phyloP scores from a whole-genome alignment of 2,888 invertebrate genomes.

The Ophraella communa region DNA sequence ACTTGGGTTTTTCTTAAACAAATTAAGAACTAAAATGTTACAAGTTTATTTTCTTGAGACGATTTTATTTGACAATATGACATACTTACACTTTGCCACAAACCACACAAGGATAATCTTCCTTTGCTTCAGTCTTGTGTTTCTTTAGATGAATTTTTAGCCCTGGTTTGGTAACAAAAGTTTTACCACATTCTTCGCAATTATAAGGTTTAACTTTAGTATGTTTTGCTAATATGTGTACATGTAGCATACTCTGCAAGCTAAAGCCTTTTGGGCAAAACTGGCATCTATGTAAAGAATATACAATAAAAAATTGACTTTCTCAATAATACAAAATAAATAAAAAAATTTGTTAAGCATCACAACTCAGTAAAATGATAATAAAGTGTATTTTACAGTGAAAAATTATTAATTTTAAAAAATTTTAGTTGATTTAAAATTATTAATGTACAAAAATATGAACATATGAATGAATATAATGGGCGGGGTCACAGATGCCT shows the following conservation, averaged over 20 bases:
- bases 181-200: constrained; percentile 58
- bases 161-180: constrained; percentile 60
- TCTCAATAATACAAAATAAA: too few species aligned
- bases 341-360: neutral
- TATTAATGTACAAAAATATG: too few species aligned
- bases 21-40: neutral
- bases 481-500: too few species aligned
- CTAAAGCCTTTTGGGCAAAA: constrained; percentile 64
- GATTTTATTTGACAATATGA: neutral
- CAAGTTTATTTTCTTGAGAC: too few species aligned
- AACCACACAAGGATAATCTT: constrained; percentile 58
- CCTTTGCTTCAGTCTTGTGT: constrained; percentile 58
- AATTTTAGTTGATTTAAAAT: too few species aligned
- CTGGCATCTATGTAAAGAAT: constrained; percentile 60
- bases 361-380: too few species aligned
- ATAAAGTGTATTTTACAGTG: too few species aligned
- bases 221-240: constrained; percentile 64
- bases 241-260: constrained; percentile 63
- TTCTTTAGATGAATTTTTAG: constrained; percentile 62
- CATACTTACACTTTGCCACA: constrained; percentile 58
- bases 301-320: neutral
- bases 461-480: too few species aligned
- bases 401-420: too few species aligned
- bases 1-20: neutral
- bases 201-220: constrained; percentile 59